phyloP scores from a whole-genome alignment of 1,140 invertebrate species.

The Capitella teleta region DNA sequence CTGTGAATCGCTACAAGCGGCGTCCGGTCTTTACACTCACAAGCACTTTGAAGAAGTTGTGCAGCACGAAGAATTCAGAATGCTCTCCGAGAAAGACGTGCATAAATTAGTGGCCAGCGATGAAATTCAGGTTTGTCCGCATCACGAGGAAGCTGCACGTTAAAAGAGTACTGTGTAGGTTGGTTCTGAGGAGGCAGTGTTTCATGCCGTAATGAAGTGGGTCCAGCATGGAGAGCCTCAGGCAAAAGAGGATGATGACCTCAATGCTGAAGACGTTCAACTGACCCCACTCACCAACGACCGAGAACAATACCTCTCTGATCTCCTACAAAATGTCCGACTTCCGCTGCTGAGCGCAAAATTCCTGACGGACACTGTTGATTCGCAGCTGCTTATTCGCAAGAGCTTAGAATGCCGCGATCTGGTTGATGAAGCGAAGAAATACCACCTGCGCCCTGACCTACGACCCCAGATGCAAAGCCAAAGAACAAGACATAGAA shows the following conservation, averaged over 20 bases:
- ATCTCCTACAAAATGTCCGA: constrained; percentile 6
- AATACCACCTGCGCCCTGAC: constrained; percentile 32
- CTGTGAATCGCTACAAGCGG: constrained; percentile 21
- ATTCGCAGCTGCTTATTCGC: constrained; percentile 22
- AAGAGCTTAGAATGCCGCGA: constrained; percentile 29
- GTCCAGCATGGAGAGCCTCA: constrained; percentile 14
- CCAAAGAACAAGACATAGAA: constrained; percentile 21
- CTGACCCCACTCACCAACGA: too few species aligned
- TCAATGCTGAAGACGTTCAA: too few species aligned
- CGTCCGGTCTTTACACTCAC: constrained; percentile 25
- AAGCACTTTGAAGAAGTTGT: constrained; percentile 32
- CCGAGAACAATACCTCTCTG: constrained; percentile 5
- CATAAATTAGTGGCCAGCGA: constrained; percentile 30
- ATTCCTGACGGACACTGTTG: constrained; percentile 32
- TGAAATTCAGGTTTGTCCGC: constrained; percentile 37
- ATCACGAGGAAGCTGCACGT: too few species aligned
- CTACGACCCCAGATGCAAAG: constrained; percentile 24
- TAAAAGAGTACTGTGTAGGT: constrained; percentile 9
- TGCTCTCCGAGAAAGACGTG: constrained; percentile 27
- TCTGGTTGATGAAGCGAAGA: constrained; percentile 33
- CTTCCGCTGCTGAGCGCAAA: constrained; percentile 21
- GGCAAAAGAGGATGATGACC: constrained; percentile 16
- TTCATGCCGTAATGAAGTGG: constrained; percentile 13
- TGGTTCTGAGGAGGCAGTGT: constrained; percentile 47
- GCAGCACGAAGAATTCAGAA: constrained; percentile 31